phyloP scores from a whole-genome alignment of 1,140 invertebrate genomes.

The Caerostris extrusa region DNA sequence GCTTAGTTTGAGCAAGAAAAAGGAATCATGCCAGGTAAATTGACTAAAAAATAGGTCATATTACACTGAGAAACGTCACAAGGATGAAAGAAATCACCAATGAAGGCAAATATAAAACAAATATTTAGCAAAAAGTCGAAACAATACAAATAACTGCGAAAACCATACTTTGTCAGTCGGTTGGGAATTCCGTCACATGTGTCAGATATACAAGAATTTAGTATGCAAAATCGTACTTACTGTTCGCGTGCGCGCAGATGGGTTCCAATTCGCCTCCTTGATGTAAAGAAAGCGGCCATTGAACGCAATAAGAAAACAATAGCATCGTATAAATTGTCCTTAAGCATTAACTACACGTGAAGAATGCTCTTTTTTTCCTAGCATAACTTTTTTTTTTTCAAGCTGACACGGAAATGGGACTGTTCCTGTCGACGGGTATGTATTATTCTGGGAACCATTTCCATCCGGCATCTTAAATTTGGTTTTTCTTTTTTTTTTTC shows the following conservation, averaged over 20 bases:
- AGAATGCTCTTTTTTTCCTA: conserved; percentile 45
- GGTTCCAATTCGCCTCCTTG: conserved; percentile 41
- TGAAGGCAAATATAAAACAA: background rate
- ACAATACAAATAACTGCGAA: background rate
- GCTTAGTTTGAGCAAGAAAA: background rate
- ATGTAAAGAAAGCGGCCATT: conserved; percentile 68
- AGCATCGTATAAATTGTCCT: conserved; percentile 36
- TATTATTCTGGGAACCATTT: conserved; percentile 69
- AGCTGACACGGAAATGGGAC: conserved; percentile 53
- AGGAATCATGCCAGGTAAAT: background rate
- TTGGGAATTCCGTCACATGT: background rate
- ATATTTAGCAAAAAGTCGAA: background rate
- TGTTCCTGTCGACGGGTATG: conserved; percentile 13
- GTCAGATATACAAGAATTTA: background rate
- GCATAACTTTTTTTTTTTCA: background rate
- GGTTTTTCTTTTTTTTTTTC: background rate
- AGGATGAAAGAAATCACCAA: background rate
- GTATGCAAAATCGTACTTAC: conserved; percentile 56
- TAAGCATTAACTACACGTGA: conserved; percentile 46
- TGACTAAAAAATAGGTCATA: background rate
- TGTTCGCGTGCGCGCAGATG: conserved; percentile 26
- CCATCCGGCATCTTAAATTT: conserved; percentile 41
- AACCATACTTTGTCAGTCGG: background rate
- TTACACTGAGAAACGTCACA: background rate
- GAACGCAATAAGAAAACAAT: conserved; percentile 37